Percentiles rank a stretch among this genome's conserved stretches.
phyloP scores from a whole-genome alignment of 2,113 vertebrate species.

The Rhodinocichla rosea region DNA sequence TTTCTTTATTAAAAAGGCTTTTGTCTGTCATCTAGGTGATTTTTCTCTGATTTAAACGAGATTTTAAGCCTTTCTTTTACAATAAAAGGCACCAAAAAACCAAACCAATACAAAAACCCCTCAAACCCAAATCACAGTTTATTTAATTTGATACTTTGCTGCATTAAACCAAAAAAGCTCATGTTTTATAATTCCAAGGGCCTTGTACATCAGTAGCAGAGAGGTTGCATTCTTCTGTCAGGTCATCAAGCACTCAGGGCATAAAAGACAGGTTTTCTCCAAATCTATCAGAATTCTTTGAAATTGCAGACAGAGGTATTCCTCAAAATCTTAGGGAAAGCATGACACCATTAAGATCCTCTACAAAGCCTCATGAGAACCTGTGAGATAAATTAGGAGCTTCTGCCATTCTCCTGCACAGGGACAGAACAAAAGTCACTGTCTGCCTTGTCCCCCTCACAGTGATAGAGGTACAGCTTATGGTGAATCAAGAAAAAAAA shows the following conservation, averaged over 20 bases:
- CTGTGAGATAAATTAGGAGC: background rate
- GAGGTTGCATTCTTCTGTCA: background rate
- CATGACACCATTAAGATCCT: background rate
- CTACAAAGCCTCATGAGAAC: background rate
- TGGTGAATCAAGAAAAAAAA: background rate
- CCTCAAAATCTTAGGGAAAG: background rate
- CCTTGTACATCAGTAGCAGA: background rate
- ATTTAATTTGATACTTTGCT: background rate
- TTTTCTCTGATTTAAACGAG: background rate
- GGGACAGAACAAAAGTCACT: background rate
- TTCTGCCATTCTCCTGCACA: background rate
- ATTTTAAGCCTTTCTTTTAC: background rate
- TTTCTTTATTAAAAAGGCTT: background rate
- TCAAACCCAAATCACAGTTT: rapidly evolving
- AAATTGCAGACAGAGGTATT: background rate
- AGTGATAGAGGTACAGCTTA: background rate
- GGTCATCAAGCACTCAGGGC: background rate
- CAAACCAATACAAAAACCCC: rapidly evolving
- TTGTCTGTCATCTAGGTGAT: background rate
- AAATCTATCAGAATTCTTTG: background rate
- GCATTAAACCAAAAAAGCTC: background rate
- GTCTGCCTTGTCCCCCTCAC: background rate
- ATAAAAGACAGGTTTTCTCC: background rate
- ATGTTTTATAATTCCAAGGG: background rate
- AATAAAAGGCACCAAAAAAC: background rate